phyloP scores from a whole-genome alignment of 2,113 vertebrate genomes.

The Dicerorhinus sumatrensis region DNA sequence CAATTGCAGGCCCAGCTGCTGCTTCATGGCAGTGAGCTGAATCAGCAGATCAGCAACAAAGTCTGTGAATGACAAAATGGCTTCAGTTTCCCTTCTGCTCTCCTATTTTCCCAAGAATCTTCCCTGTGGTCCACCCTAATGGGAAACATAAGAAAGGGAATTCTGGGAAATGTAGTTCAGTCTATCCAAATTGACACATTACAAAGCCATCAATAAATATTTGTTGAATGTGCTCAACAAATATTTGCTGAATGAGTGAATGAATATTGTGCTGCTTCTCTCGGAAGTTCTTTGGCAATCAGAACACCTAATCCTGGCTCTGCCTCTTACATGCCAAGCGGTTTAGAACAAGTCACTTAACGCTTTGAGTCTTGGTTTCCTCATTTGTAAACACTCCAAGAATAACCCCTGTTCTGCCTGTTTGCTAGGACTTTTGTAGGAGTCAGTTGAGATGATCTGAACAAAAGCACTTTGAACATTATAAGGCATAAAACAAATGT shows the following conservation, averaged over 20 bases:
- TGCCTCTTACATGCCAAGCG: neutral
- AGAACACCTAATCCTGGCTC: neutral
- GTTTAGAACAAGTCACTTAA: neutral
- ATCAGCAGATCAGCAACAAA: neutral
- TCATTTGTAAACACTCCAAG: neutral
- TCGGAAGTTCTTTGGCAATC: neutral
- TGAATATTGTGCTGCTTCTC: neutral
- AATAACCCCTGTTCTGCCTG: neutral
- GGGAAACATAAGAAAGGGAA: neutral
- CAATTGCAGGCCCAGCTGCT: neutral
- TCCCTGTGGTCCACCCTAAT: neutral
- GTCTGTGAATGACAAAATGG: neutral
- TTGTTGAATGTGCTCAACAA: neutral
- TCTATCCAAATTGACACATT: neutral
- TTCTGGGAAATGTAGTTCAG: neutral
- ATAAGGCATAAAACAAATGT: neutral
- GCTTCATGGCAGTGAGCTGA: neutral
- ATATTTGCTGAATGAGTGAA: neutral
- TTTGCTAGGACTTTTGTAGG: neutral
- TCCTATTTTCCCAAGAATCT: neutral
- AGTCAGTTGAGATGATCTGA: conserved; percentile 14
- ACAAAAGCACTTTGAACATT: neutral
- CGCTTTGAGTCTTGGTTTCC: neutral
- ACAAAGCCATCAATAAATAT: neutral
- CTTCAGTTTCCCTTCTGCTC: neutral